phyloP scores from a whole-genome alignment of 2,113 vertebrate species.

The Sceloporus undulatus region DNA sequence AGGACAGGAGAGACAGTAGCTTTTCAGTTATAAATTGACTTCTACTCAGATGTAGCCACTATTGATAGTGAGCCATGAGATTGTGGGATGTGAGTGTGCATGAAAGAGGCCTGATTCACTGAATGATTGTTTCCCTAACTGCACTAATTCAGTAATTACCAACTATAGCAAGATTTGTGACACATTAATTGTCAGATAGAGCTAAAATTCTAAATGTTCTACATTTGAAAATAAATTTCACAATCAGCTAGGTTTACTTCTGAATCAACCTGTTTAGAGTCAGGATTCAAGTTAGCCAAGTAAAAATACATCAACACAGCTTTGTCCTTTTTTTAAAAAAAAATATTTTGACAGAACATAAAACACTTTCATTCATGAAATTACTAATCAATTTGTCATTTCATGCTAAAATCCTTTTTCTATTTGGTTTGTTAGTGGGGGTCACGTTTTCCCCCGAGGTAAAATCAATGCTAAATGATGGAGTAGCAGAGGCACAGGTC shows the following conservation, averaged over 20 bases:
- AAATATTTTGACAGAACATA: background rate
- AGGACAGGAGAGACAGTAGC: background rate
- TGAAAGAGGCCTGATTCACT: too few relatives aligned
- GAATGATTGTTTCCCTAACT: background rate
- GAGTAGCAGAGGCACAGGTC: background rate
- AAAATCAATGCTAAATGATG: background rate
- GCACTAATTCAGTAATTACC: background rate
- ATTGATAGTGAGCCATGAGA: too few relatives aligned
- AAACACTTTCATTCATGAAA: background rate
- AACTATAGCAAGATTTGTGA: background rate
- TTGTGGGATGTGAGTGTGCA: too few relatives aligned
- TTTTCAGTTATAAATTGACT: background rate
- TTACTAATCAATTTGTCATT: background rate
- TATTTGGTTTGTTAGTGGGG: background rate
- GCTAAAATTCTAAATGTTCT: background rate
- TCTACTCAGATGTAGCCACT: background rate
- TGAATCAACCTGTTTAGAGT: background rate
- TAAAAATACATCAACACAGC: background rate
- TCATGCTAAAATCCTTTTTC: background rate
- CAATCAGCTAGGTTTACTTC: background rate
- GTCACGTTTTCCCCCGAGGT: conserved; percentile 16
- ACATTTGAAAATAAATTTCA: background rate
- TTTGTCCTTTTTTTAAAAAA: background rate
- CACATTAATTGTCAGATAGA: background rate
- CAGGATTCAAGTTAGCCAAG: background rate